Conservation (phyloP, 2,888 invertebrate species). For the Bugulina stolonifera region DNA sequence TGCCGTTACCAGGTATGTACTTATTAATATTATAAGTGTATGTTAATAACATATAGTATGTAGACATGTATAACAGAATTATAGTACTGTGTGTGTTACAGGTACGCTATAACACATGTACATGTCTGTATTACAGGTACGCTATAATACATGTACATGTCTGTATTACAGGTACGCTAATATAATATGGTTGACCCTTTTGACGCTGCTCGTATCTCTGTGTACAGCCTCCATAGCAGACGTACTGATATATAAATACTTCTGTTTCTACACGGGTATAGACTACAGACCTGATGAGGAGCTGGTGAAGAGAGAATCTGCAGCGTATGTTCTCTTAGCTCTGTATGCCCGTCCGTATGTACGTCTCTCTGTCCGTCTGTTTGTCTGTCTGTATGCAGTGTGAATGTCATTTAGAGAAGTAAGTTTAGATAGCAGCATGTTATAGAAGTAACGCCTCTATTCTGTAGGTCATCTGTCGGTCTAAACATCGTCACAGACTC, state of each 20-base stretch:
- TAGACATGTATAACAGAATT: not conserved
- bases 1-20: not conserved
- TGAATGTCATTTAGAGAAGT: too few relatives aligned
- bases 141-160: too few relatives aligned
- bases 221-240: not conserved
- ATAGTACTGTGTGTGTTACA: too few relatives aligned
- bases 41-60: too few relatives aligned
- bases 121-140: not conserved
- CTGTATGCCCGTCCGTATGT: too few relatives aligned
- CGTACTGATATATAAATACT: not conserved
- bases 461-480: not conserved
- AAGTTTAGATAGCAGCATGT: too few relatives aligned
- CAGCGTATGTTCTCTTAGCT: too few relatives aligned
- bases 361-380: too few relatives aligned
- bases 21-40: too few relatives aligned
- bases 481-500: not conserved
- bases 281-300: not conserved
- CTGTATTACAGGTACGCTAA: constrained; percentile 4
- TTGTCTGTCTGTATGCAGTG: too few relatives aligned
- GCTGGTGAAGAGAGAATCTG: not conserved
- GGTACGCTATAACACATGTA: too few relatives aligned
- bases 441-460: too few relatives aligned
- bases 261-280: not conserved
- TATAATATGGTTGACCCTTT: not conserved
- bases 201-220: not conserved